Conservation (phyloP, 1,140 invertebrate genomes). For the Aphaenogaster rudis region DNA sequence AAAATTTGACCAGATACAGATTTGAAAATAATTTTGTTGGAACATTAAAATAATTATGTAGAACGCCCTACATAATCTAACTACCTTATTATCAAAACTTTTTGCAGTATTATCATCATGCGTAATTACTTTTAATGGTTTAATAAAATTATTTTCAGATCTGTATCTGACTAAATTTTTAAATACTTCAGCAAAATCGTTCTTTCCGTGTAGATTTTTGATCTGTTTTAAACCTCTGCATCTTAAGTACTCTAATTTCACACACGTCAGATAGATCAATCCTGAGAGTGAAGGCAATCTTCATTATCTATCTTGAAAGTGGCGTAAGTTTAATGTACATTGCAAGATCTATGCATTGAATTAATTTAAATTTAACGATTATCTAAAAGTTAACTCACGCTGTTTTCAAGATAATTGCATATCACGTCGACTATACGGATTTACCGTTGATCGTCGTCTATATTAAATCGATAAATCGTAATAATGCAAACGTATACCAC, state of each 20-base stretch:
- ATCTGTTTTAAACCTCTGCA: neutral
- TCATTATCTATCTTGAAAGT: constrained; percentile 9
- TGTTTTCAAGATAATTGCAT: neutral
- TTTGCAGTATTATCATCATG: too few species aligned
- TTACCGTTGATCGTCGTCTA: constrained; percentile 1
- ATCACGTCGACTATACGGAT: constrained; percentile 17
- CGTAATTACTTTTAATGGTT: too few species aligned
- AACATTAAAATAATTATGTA: too few species aligned
- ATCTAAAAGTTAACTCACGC: neutral
- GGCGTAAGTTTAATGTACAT: neutral
- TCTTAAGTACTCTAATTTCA: constrained; percentile 48
- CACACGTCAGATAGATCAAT: constrained; percentile 29
- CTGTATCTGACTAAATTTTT: too few species aligned
- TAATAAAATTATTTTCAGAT: too few species aligned
- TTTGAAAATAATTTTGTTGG: too few species aligned
- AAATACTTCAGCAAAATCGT: too few species aligned
- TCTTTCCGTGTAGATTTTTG: neutral
- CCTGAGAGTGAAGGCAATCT: constrained; percentile 41
- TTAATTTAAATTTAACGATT: neutral
- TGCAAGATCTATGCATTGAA: neutral
- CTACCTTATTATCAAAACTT: too few species aligned
- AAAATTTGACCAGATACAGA: too few species aligned
- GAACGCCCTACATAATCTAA: too few species aligned
- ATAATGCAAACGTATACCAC: neutral
- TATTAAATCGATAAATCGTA: neutral